Evolutionary conservation across 2,797 vertebrate genomes (phyloP), one percentile per base, ranked within the genome.

Genomic region (Aplochiton taeniatus): DNA sequence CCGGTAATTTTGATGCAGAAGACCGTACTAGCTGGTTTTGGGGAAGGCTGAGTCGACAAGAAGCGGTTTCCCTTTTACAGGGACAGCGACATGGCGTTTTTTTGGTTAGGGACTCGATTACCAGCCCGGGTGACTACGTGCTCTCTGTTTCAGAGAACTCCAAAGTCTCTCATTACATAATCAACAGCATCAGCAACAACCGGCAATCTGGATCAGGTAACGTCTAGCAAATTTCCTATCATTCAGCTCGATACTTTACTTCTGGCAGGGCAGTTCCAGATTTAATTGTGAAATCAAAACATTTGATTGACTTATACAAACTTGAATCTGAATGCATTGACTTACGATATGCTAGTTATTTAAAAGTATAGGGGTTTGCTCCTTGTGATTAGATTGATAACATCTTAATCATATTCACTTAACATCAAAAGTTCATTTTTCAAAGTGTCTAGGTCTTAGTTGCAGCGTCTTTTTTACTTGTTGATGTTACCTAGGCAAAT

Each of bases 111-210:
- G 95, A 96, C 90, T 96, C 95, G 0, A 90, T 92, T 78, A 96
- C 94, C 84, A 94, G 93, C 85, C 95, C 94, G 7, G 95, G 95
- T 3, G 95, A 96, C 89, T 96, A 94, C 90, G 95, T 97, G 79
- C 93, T 97, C 55, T 95, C 95, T 62, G 95, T 97, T 9, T 95
- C 94, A 11, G 95, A 97, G 89, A 96, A 95, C 89, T 96, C 95
- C 63, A 94, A 93, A 83, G 95, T 97, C 77, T 97, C 95, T 54
- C 95, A 96, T 87, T 96, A 96, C 88, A 97, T 97, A 75, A 95
- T 97, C 90, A 97, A 96, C 92, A 95, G 95, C 89, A 82, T 93
- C 76, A 90, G 87, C 19, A 92, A 90, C 89, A 92, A 90, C 87
- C 89, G 83, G 66, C 91, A 77, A 60, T 90, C 89, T 31, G 79